A percentile compares a stretch with the other conserved stretches of the same genome.
Conservation (phyloP, 2,113 vertebrate genomes). For the Oryctolagus cuniculus region mOryCun1.1 NC_091436.1:166373501-166374000, state of each 20-base stretch:
- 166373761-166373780: neutral
- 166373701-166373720: neutral
- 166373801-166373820: neutral
- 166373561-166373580: neutral
- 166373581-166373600: too few relatives aligned
- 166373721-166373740: neutral
- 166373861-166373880: neutral
- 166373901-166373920: neutral
- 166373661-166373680: neutral
- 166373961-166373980: neutral
- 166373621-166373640: neutral
- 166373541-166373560: neutral
- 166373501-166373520: neutral
- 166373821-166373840: neutral
- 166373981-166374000: neutral
- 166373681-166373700: neutral
- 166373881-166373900: neutral
- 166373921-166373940: neutral
- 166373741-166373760: neutral
- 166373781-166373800: neutral
- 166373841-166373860: neutral
- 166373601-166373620: fast-evolving
- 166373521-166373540: too few relatives aligned
- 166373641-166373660: neutral
- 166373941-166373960: neutral